These are phyloP conservation scores for Cisticola juncidis DNA, from an alignment of 2,113 vertebrate species.

Conservation along the genomic window DNA sequence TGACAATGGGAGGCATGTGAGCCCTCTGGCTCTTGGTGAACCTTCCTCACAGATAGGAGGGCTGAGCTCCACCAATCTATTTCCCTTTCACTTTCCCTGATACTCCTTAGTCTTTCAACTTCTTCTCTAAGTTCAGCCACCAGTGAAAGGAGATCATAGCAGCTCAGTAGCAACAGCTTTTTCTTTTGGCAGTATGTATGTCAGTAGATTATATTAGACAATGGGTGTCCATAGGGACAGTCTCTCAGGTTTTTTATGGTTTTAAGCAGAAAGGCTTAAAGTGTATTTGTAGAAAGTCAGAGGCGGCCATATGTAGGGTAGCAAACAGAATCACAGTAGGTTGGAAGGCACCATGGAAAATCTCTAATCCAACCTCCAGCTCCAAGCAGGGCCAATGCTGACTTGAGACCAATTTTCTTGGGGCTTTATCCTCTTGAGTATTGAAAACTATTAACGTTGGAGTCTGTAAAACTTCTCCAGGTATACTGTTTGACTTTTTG, in stretches of 20 bases:
- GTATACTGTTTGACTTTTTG: not conserved
- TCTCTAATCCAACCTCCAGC: not conserved
- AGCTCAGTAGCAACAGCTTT: not conserved
- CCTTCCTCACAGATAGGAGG: too few relatives aligned
- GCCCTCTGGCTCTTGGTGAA: too few relatives aligned
- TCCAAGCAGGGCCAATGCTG: not conserved
- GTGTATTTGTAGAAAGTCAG: rapidly evolving
- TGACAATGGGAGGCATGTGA: too few relatives aligned
- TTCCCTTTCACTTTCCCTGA: too few relatives aligned
- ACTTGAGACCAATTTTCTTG: not conserved
- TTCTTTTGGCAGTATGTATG: not conserved
- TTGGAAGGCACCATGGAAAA: not conserved
- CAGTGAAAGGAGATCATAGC: too few relatives aligned
- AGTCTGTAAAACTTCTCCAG: not conserved
- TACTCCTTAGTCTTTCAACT: too few relatives aligned
- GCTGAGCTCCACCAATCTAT: too few relatives aligned
- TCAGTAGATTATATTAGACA: conserved; percentile 10
- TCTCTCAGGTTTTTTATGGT: not conserved
- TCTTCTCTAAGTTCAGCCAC: too few relatives aligned
- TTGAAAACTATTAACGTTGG: not conserved
- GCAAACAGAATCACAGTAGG: not conserved
- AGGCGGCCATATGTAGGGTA: not conserved
- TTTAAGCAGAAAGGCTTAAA: not conserved
- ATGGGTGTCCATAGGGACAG: not conserved
- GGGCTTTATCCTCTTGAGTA: not conserved